Conservation (phyloP, 2,113 vertebrate genomes). For the western clawed frog (Xenopus tropicalis) region UCB_Xtro_10.0 CM004448.2:14367001-14367500, state of each 20-base stretch:
- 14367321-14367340: no score
- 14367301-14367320: no score
- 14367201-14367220: conserved; percentile 74
- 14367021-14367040: conserved; percentile 55
- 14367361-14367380: no score
- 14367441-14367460: no score
- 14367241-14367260: not conserved
- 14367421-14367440: no score
- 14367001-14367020: conserved; percentile 19
- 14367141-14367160: conserved; percentile 48
- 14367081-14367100: conserved; percentile 66
- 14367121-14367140: conserved; percentile 48
- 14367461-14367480: no score
- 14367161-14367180: conserved; percentile 64
- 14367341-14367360: no score
- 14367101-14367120: conserved; percentile 58
- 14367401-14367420: no score
- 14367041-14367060: conserved; percentile 50
- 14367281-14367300: no score
- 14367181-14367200: conserved; percentile 68
- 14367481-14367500: no score
- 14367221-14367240: conserved; percentile 69
- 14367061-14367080: conserved; percentile 69
- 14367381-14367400: no score
- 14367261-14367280: no score